These are phyloP conservation scores for Busseola fusca DNA, from an alignment of 2,888 invertebrate species.

Conservation along the genomic window DNA sequence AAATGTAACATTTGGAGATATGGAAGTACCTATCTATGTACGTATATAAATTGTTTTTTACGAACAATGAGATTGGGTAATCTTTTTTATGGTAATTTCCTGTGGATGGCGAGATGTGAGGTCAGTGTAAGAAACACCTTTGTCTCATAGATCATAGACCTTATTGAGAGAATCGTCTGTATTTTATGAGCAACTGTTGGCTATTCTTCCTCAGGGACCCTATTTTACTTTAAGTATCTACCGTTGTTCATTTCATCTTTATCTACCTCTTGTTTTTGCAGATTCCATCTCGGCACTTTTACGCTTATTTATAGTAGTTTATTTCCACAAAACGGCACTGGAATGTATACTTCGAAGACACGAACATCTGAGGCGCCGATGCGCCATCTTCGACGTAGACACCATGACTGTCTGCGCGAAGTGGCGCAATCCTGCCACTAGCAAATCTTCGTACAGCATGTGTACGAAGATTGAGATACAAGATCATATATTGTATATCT, in stretches of 20 bases:
- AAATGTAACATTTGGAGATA: slow-evolving; percentile 58
- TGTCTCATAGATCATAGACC: slow-evolving; percentile 10
- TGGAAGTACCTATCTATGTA: slow-evolving; percentile 40
- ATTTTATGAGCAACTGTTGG: background rate
- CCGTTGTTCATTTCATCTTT: background rate
- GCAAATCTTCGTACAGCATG: too few relatives aligned
- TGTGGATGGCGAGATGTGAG: slow-evolving; percentile 44
- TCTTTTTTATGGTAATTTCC: slow-evolving; percentile 56
- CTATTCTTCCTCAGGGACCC: background rate
- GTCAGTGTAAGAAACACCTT: slow-evolving; percentile 21
- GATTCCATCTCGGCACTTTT: too few relatives aligned
- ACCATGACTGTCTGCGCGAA: too few relatives aligned
- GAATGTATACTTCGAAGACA: too few relatives aligned
- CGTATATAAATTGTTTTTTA: slow-evolving; percentile 56
- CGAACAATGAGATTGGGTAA: slow-evolving; percentile 59
- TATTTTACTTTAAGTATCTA: background rate
- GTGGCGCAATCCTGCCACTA: too few relatives aligned
- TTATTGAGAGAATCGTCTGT: background rate
- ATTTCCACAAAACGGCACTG: too few relatives aligned
- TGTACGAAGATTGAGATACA: too few relatives aligned
- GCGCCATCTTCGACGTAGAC: too few relatives aligned
- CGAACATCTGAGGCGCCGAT: too few relatives aligned
- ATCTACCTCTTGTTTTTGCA: background rate
- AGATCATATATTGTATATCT: too few relatives aligned
- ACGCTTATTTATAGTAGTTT: too few relatives aligned